Conservation (phyloP, 2,797 vertebrate genomes). For the Tenualosa thibaudeaui region DNA sequence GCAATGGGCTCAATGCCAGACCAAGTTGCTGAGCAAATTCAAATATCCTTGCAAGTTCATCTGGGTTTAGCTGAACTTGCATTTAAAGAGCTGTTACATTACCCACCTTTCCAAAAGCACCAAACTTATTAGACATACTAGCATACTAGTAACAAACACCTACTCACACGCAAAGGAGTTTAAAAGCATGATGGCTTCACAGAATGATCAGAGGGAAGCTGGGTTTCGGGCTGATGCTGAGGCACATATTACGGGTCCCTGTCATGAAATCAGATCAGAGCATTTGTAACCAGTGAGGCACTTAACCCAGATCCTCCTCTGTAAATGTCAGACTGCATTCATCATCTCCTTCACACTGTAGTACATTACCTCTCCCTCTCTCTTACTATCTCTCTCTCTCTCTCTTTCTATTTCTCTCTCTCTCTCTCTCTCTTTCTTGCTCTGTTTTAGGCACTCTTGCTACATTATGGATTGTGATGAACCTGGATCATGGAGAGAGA, state of each 20-base stretch:
- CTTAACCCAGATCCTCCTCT: slow-evolving; percentile 16
- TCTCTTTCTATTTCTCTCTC: neutral
- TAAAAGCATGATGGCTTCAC: neutral
- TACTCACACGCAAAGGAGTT: neutral
- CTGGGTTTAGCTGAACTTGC: neutral
- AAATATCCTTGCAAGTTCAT: too few species aligned
- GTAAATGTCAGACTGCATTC: slow-evolving; percentile 18
- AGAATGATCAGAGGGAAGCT: neutral
- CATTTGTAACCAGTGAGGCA: slow-evolving; percentile 22
- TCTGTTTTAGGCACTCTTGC: neutral
- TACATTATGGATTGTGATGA: slow-evolving; percentile 9
- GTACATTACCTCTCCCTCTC: neutral
- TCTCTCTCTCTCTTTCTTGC: neutral
- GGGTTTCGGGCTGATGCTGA: neutral
- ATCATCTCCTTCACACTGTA: slow-evolving; percentile 23
- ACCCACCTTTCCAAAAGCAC: neutral
- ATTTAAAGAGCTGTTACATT: neutral
- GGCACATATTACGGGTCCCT: neutral
- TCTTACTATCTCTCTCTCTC: neutral
- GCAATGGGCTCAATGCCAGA: too few species aligned
- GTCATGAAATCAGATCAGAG: slow-evolving; percentile 12
- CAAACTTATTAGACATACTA: too few species aligned
- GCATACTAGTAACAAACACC: neutral
- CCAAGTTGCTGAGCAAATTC: too few species aligned
- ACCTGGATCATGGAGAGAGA: neutral